Evolutionary conservation across 2,113 vertebrate species (phyloP).

Genomic region (Heteronetta atricapilla): DNA sequence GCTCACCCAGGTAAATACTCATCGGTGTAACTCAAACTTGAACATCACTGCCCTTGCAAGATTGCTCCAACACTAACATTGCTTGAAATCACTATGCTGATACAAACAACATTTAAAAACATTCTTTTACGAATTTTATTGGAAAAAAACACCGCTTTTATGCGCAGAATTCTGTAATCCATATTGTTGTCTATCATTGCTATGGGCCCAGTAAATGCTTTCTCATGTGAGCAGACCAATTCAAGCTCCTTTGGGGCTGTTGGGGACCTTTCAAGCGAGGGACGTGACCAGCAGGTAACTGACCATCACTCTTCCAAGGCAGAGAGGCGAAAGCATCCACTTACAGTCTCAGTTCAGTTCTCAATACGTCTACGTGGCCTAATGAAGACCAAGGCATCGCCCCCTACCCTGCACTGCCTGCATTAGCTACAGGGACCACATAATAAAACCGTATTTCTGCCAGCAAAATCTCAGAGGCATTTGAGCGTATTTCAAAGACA

Average conservation of each 20-base stretch:
- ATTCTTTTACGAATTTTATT: background rate
- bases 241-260: background rate
- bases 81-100: background rate
- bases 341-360: background rate
- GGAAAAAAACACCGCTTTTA: background rate
- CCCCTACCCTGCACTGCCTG: fast-evolving
- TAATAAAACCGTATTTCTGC: background rate
- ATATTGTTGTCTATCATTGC: background rate
- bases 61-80: background rate
- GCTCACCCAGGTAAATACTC: fast-evolving
- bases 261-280: background rate
- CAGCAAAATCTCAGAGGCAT: background rate
- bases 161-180: background rate
- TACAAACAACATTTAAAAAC: background rate
- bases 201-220: background rate
- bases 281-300: background rate
- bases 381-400: fast-evolving
- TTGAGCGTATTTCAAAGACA: background rate
- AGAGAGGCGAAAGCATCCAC: background rate
- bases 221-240: background rate
- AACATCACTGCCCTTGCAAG: background rate
- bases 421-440: background rate
- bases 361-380: background rate
- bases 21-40: background rate
- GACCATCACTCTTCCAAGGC: background rate